Evolutionary conservation across 2,113 vertebrate species (phyloP).

Genomic region (Hydrolagus affinis): DNA sequence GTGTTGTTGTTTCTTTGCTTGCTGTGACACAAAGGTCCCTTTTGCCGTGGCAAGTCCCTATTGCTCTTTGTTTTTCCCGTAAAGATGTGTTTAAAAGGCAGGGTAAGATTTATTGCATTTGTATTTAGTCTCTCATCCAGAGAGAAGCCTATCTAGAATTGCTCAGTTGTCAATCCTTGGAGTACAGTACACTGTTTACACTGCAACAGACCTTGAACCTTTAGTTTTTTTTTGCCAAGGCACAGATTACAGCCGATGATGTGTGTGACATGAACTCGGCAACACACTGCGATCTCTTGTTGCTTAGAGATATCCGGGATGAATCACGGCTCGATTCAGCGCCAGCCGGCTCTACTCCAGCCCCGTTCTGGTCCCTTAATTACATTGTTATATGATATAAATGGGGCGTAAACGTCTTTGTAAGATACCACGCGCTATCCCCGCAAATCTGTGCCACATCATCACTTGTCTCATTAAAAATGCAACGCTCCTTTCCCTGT

Average conservation of each 20-base stretch:
- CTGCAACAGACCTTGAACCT: background rate
- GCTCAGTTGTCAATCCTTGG: background rate
- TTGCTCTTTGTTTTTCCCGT: background rate
- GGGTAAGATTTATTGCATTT: background rate
- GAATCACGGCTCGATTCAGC: background rate
- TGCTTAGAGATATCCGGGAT: background rate
- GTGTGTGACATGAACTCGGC: background rate
- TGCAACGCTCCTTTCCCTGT: too few relatives aligned
- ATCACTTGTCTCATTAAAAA: too few relatives aligned
- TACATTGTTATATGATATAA: too few relatives aligned
- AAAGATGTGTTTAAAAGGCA: background rate
- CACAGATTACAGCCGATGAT: background rate
- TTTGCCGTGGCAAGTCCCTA: conserved; percentile 10
- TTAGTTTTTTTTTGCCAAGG: background rate
- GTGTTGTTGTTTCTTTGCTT: background rate
- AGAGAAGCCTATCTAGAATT: too few relatives aligned
- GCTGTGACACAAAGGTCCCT: background rate
- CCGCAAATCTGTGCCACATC: too few relatives aligned
- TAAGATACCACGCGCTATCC: too few relatives aligned
- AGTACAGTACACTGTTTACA: background rate
- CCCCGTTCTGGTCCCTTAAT: background rate
- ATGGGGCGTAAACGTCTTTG: too few relatives aligned
- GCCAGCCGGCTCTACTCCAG: background rate
- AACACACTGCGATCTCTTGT: background rate
- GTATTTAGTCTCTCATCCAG: background rate